Conservation (phyloP, 2,888 invertebrate genomes). For the Ochropacha duplaris region DNA sequence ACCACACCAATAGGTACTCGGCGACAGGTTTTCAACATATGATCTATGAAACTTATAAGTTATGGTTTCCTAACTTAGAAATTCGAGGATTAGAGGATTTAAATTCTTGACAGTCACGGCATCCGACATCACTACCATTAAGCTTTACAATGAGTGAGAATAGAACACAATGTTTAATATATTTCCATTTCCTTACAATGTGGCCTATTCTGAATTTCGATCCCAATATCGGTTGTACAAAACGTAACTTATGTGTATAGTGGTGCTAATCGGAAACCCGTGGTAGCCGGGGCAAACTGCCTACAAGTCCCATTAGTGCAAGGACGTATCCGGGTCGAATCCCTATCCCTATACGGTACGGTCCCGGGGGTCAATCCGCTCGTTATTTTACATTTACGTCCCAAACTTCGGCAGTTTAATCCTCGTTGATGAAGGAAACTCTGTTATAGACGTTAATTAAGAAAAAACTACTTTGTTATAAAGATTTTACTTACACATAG, state of each 20-base stretch:
- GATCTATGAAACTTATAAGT: too few species aligned
- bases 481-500: constrained; percentile 13
- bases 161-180: background rate
- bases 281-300: constrained; percentile 22
- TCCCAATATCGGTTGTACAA: constrained; percentile 8
- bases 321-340: constrained; percentile 54
- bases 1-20: too few species aligned
- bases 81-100: too few species aligned
- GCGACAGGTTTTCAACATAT: too few species aligned
- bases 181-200: background rate
- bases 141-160: background rate
- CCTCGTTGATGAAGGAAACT: constrained; percentile 66
- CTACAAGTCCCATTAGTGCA: constrained; percentile 30
- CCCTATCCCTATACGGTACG: constrained; percentile 48
- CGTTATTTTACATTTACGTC: constrained; percentile 75
- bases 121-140: too few species aligned
- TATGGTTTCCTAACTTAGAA: too few species aligned
- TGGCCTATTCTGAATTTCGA: constrained; percentile 7
- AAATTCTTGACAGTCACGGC: too few species aligned
- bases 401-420: constrained; percentile 65
- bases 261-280: constrained; percentile 14
- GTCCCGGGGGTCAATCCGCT: constrained; percentile 65
- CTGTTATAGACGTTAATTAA: constrained; percentile 55
- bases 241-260: constrained; percentile 13
- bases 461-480: constrained; percentile 31